Base-by-base conservation (phyloP, 1,140 invertebrate species). In the Megalonaias nervosa region DNA sequence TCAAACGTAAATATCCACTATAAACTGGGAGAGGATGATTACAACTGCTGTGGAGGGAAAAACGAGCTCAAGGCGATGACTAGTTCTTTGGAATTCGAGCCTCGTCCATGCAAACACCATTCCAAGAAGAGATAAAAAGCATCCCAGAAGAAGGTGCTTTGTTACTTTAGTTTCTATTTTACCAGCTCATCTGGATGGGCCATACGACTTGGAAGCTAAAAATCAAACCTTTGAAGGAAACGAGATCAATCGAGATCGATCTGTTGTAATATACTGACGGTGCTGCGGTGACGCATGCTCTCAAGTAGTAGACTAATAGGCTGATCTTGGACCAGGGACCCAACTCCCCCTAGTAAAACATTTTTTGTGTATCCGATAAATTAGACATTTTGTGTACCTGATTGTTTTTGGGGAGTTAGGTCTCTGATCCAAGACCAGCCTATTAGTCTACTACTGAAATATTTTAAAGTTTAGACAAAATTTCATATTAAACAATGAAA, bases 71-170 rank as follows among this genome's bases (percentile, higher is more conserved):
- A 88, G 85, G 71, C 85, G 86, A 15, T 84, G 85, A 16, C 81
- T 88, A 71, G 82, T 88, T 62, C 69, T 88, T 5, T 88, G 86
- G 86, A 84, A 88, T 71, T 88, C 86, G n/a, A 74, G 86, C 55
- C 72, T 77, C 1, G 79, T 85, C 31, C 86, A 88, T 70, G 86
- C 82, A 31, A 88, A 84, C 66, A 61, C 66, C 55, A 68, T 72
- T 19, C 85, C 85, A 11, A 61, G 75, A 19, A 64, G 59, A 15
- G 81, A 69, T 15, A 74, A 83, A 17, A 75, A 80, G 12, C 75
- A 85, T 62, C 59, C 77, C 15, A 82, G 81, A 59, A 83, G 84
- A 19, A 86, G 86, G 85, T 83, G 86, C 17, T 88, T 81, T 71
- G 85, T 84, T 31, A 79, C 86, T 13, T 86, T 88, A 67, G 85